Evolutionary conservation across 2,797 vertebrate genomes (phyloP), one percentile per base, ranked within the genome.

Genomic region (Ctenochaetus hawaiiensis): DNA sequence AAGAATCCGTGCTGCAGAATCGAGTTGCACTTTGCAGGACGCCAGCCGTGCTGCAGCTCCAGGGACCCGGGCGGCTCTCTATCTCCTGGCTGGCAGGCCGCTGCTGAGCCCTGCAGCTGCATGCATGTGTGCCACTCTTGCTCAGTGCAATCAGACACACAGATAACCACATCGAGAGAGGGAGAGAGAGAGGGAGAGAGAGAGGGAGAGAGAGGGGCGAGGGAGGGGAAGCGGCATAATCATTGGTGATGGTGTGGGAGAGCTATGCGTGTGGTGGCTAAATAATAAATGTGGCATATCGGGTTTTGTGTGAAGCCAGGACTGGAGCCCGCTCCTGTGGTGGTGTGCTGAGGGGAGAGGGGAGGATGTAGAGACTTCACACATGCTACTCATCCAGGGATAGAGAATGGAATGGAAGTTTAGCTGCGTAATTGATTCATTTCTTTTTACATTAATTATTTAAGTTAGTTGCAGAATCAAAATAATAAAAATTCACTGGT

Each of bases 231-330:
- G 80, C 69, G 47, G 77, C 84, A 83, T 86, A 84, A 87, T 89
- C 91, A 73, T 75, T 80, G 87, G 87, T 82, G 90, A 91, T 86
- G 86, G 88, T 84, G 92, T 80, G 90, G 91, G 92, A 93, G 92
- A 90, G 87, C 86, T 73, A 87, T 82, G 92, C 80, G 91, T 94
- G 93, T 89, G 93, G 93, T 85, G 92, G 92, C 89, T 96, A 95
- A 96, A 95, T 96, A 95, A 96, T 95, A 94, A 93, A 96, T 95
- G 94, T 91, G 87, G 87, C 89, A 81, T 94, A 95, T 95, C 91
- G 78, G 90, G 92, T 95, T 95, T 93, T 94, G 87, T 91, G 88
- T 91, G 92, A 93, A 93, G 94, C 89, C 87, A 82, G 85, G 88
- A 88, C 88, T 87, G 80, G 82, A 84, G 87, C 90, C 88, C 71